Percentiles rank a stretch among this genome's conserved stretches.
These are phyloP conservation scores for Colistium nudipinnis DNA, from an alignment of 2,113 vertebrate species.

Conservation along the genomic window DNA sequence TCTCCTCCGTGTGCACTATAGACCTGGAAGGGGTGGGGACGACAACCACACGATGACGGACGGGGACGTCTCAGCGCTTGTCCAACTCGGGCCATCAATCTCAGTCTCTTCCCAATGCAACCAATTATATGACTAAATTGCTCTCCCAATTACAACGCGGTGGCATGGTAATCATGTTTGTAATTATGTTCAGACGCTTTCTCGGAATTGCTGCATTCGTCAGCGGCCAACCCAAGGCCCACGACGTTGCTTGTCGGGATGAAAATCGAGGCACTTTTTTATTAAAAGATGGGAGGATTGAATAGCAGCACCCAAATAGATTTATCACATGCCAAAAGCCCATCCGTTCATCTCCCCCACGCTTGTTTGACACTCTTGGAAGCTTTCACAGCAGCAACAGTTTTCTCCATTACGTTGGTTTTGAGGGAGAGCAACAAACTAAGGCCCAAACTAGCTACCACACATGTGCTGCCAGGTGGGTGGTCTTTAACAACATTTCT, in stretches of 20 bases:
- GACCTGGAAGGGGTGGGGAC: too few relatives aligned
- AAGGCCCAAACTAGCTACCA: not conserved
- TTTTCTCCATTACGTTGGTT: not conserved
- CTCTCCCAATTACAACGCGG: not conserved
- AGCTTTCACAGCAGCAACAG: not conserved
- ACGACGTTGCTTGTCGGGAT: too few relatives aligned
- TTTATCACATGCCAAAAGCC: not conserved
- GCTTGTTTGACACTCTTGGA: not conserved
- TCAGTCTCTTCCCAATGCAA: not conserved
- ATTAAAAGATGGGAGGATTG: not conserved
- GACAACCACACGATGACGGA: too few relatives aligned
- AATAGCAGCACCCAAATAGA: conserved; percentile 1
- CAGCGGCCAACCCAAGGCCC: too few relatives aligned
- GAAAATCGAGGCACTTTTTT: too few relatives aligned
- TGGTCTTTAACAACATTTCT: not conserved
- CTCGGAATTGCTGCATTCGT: not conserved
- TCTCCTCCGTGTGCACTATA: not conserved
- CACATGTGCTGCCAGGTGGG: not conserved
- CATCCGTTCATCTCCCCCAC: not conserved
- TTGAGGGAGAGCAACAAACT: not conserved
- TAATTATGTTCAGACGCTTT: not conserved
- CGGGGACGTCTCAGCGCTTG: not conserved
- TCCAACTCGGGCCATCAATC: not conserved
- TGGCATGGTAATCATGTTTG: not conserved
- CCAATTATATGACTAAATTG: not conserved